These are phyloP conservation scores for Cyclargus thomasi DNA, from an alignment of 1,140 invertebrate genomes.

Conservation along the genomic window DNA sequence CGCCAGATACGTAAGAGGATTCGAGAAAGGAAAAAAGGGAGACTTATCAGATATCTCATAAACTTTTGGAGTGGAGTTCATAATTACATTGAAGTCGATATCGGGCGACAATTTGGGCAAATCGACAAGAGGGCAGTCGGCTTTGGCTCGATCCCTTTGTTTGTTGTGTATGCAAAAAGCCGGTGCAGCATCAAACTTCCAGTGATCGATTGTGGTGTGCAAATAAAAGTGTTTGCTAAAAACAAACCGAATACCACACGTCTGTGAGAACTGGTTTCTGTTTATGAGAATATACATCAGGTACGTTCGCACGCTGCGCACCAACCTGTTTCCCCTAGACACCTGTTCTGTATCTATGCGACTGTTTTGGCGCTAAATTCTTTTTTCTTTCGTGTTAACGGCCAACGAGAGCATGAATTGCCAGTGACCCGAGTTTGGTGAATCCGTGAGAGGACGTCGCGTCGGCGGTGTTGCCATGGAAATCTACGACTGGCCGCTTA, in stretches of 20 bases:
- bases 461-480: neutral
- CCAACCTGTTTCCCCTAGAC: conserved; percentile 56
- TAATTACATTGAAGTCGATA: neutral
- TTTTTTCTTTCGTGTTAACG: neutral
- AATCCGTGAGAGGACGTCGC: neutral
- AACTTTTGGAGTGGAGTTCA: neutral
- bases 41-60: neutral
- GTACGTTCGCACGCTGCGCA: conserved; percentile 56
- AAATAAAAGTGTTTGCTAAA: conserved; percentile 21
- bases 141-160: neutral
- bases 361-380: conserved; percentile 6
- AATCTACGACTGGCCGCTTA: neutral
- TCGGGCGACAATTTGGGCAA: no score
- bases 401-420: conserved; percentile 4
- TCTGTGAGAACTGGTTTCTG: conserved; percentile 41
- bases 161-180: neutral
- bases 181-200: neutral
- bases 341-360: conserved; percentile 36
- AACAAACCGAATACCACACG: conserved; percentile 34
- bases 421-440: neutral
- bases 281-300: conserved; percentile 54
- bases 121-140: no score
- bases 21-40: neutral
- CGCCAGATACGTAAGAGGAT: neutral
- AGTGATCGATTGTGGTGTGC: neutral